These are phyloP conservation scores for Percopsis omiscomaycus DNA, from an alignment of 2,797 vertebrate species.

Conservation along the genomic window DNA sequence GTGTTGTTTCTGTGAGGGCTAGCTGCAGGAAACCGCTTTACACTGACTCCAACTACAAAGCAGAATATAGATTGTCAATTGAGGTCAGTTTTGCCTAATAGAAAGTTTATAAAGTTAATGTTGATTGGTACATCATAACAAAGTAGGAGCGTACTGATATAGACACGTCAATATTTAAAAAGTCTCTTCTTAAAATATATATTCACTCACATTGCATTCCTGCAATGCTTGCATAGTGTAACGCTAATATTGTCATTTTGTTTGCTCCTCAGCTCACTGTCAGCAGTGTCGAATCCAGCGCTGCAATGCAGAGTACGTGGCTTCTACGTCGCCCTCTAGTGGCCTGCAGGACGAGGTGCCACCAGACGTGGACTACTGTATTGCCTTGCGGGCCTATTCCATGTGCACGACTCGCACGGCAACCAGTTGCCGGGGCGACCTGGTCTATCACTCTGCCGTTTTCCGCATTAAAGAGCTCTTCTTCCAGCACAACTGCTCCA, in stretches of 20 bases:
- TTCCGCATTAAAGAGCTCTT: constrained; percentile 84
- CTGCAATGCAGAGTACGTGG: constrained; percentile 81
- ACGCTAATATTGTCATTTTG: constrained; percentile 8
- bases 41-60: constrained; percentile 48
- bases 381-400: constrained; percentile 78
- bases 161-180: not conserved
- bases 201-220: not conserved
- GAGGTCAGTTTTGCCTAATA: too few relatives aligned
- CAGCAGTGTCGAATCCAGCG: constrained; percentile 84
- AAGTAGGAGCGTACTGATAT: too few relatives aligned
- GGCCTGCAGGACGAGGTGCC: constrained; percentile 75
- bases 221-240: not conserved
- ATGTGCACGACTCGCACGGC: constrained; percentile 80
- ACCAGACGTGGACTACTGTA: constrained; percentile 80
- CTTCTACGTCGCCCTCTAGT: constrained; percentile 77
- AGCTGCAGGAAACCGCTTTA: constrained; percentile 58
- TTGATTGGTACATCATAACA: too few relatives aligned
- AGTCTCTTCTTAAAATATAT: not conserved
- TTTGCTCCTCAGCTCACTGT: constrained; percentile 71
- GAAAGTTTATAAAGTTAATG: too few relatives aligned
- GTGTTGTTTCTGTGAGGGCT: constrained; percentile 56
- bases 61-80: constrained; percentile 37
- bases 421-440: constrained; percentile 79
- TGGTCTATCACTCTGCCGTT: constrained; percentile 82
- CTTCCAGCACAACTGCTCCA: constrained; percentile 84